phyloP scores from a whole-genome alignment of 2,888 invertebrate genomes.

The Seladonia tumulorum region DNA sequence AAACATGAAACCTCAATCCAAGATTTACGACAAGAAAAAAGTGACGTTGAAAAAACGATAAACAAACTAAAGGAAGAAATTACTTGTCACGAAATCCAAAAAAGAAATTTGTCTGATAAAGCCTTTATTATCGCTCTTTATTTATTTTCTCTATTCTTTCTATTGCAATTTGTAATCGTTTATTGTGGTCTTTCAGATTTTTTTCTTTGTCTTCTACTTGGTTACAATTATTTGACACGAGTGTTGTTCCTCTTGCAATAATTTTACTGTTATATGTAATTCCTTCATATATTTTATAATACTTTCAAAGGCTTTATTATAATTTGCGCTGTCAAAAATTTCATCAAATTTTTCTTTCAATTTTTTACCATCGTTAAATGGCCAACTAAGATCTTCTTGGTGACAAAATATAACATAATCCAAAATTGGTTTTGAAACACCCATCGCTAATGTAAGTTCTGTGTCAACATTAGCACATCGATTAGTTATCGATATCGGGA shows the following conservation, averaged over 20 bases:
- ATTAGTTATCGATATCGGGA: slow-evolving; percentile 86
- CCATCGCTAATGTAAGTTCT: slow-evolving; percentile 89
- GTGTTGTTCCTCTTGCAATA: slow-evolving; percentile 81
- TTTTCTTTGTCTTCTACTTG: too few species aligned
- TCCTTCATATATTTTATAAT: slow-evolving; percentile 89
- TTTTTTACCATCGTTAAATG: slow-evolving; percentile 96
- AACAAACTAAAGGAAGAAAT: slow-evolving; percentile 75
- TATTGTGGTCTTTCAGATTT: slow-evolving; percentile 88
- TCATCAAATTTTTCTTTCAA: slow-evolving; percentile 98
- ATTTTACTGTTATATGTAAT: slow-evolving; percentile 1
- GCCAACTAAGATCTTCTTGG: slow-evolving; percentile 99
- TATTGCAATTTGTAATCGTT: slow-evolving; percentile 86
- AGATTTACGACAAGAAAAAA: slow-evolving; percentile 85
- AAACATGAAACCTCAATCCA: slow-evolving; percentile 83
- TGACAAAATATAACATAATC: slow-evolving; percentile 99
- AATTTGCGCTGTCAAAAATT: slow-evolving; percentile 97
- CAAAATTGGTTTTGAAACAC: slow-evolving; percentile 97
- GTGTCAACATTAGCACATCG: slow-evolving; percentile 90
- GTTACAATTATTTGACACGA: too few species aligned
- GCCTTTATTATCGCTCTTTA: too few species aligned
- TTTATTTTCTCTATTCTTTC: slow-evolving; percentile 84
- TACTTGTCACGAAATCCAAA: slow-evolving; percentile 74
- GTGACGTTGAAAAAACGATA: slow-evolving; percentile 84
- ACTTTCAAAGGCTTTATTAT: slow-evolving; percentile 94
- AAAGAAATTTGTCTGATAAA: slow-evolving; percentile 79